Evolutionary conservation across 2,113 vertebrate genomes (phyloP), one percentile per base, ranked within the genome.

Genomic region (Elachura formosa): DNA sequence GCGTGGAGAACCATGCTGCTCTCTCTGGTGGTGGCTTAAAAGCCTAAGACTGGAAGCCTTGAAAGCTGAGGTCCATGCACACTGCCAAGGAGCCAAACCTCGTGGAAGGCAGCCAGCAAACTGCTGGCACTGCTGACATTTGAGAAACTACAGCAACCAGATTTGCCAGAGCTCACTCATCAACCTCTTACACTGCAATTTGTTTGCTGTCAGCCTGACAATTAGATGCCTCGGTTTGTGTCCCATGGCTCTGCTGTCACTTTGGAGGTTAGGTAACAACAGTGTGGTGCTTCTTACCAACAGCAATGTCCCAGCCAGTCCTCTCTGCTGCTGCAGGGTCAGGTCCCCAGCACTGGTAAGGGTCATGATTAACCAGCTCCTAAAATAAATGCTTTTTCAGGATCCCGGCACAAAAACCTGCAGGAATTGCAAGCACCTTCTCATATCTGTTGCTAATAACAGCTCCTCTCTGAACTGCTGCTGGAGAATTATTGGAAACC

Each of bases 1-100:
- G 34, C 45, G 51, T 48, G 58, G 8, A 67, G 51, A 66, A 10
- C 28, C 2, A 4, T 3, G 41, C 41, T 40, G 11, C 8, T 55
- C 19, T 34, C 33, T 15, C 43, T 8, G 8, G 36, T 10, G 16
- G 38, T 38, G 28, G 23, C 68, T 62, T 58, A 40, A 45, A 25
- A 93, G 38, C 59, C 51, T 12, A 3, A 68, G 29, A 46, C 7
- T 5, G 2, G 8, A 18, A 12, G 3, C 61, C 5, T 3, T 1
- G 5, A 22, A 26, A 16, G 7, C 63, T 52, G 58, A 81, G 31
- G 8, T 34, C 16, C 63, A 29, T 0, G 0, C 56, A 46, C 0
- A 0, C 51, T 56, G 31, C 54, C 3, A 7, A 25, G 11, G 55
- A 93, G 54, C 22, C 48, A 28, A 64, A 28, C 28, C 49, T 54